Percentiles rank a stretch among this genome's conserved stretches.
These are phyloP conservation scores for Caenorhabditis drosophilae DNA, from an alignment of 2,888 invertebrate species.

Conservation along the genomic window DNA sequence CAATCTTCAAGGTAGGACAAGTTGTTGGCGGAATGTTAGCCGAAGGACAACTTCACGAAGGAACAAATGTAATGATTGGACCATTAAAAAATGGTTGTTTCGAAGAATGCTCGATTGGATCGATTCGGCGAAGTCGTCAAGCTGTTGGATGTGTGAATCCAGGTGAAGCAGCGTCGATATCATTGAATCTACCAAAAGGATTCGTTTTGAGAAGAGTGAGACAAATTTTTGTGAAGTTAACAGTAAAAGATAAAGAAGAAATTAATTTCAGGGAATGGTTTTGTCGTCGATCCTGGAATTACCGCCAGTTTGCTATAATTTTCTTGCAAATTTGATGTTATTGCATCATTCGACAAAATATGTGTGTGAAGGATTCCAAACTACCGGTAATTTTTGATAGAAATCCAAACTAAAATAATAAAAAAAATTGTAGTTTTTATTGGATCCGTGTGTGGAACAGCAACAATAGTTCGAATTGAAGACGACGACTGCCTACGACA, in stretches of 20 bases:
- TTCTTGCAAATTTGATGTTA: constrained; percentile 85
- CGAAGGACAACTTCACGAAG: constrained; percentile 85
- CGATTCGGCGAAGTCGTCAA: constrained; percentile 79
- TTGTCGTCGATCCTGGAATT: constrained; percentile 74
- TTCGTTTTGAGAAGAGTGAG: constrained; percentile 68
- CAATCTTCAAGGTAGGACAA: constrained; percentile 45
- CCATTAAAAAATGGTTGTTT: constrained; percentile 67
- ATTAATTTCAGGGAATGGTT: constrained; percentile 79
- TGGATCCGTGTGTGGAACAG: constrained; percentile 92
- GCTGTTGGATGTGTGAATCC: constrained; percentile 86
- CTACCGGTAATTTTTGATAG: constrained; percentile 74
- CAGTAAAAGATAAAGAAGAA: no score
- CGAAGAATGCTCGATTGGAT: constrained; percentile 75
- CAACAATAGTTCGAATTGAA: constrained; percentile 76
- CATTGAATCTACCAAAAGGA: constrained; percentile 73
- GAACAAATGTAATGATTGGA: constrained; percentile 74
- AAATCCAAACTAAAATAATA: neutral
- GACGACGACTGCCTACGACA: constrained; percentile 73
- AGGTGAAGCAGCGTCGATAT: constrained; percentile 86
- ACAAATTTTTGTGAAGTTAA: constrained; percentile 2
- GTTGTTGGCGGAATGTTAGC: constrained; percentile 73
- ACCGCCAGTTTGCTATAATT: constrained; percentile 63
- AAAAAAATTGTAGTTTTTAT: constrained; percentile 82
- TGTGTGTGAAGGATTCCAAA: constrained; percentile 73
- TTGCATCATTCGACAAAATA: constrained; percentile 73